A percentile compares a stretch with the other conserved stretches of the same genome.
Evolutionary conservation across 2,797 vertebrate genomes (phyloP).

Genomic region (Pterois miles): DNA sequence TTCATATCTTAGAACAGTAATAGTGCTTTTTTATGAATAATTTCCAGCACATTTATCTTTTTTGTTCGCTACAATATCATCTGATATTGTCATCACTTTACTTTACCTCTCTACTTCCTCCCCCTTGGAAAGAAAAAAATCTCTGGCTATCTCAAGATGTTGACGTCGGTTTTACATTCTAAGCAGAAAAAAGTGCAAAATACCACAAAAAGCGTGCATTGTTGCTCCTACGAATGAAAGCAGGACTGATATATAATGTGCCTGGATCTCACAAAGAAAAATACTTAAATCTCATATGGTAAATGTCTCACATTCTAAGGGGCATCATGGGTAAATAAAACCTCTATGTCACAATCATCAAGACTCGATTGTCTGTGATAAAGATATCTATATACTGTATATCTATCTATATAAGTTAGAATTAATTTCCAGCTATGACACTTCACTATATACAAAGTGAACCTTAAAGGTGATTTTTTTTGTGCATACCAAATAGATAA

Average conservation of each 20-base stretch:
- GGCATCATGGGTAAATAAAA: conserved; percentile 66
- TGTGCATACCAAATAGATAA: conserved; percentile 54
- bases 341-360: conserved; percentile 72
- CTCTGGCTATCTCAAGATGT: neutral
- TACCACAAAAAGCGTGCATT: conserved; percentile 56
- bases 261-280: conserved; percentile 40
- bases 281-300: conserved; percentile 33
- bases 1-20: conserved; percentile 1
- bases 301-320: conserved; percentile 63
- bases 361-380: conserved; percentile 81
- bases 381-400: conserved; percentile 67
- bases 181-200: conserved; percentile 76
- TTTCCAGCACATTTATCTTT: neutral
- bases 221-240: conserved; percentile 15
- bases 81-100: neutral
- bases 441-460: conserved; percentile 75
- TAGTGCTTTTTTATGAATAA: conserved; percentile 3
- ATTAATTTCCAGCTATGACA: conserved; percentile 70
- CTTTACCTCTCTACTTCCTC: conserved; percentile 33
- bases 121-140: conserved; percentile 7
- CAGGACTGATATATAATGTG: conserved; percentile 33
- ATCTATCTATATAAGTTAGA: conserved; percentile 62
- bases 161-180: conserved; percentile 69
- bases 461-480: conserved; percentile 42
- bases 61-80: conserved; percentile 22